These are phyloP conservation scores for Nymphalis c-album DNA, from an alignment of 2,888 invertebrate species.

Conservation along the genomic window DNA sequence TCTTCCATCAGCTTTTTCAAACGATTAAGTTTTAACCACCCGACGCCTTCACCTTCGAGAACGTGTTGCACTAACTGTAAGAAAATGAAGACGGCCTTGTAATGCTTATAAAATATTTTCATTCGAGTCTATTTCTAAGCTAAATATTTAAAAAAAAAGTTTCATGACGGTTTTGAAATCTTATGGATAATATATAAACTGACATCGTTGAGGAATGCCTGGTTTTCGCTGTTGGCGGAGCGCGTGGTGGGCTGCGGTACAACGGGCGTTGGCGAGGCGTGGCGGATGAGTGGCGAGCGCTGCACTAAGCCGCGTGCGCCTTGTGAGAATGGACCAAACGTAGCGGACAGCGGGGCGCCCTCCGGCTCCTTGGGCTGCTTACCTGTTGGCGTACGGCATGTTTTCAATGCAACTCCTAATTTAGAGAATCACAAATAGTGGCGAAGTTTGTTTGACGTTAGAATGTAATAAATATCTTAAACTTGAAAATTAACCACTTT, in stretches of 20 bases:
- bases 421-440: too few relatives aligned
- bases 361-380: conserved; percentile 50
- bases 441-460: too few relatives aligned
- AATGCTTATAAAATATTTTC: background rate
- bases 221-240: conserved; percentile 93
- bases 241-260: conserved; percentile 85
- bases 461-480: too few relatives aligned
- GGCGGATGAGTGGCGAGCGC: conserved; percentile 93
- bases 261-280: conserved; percentile 85
- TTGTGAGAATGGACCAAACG: conserved; percentile 78
- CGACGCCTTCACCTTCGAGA: conserved; percentile 95
- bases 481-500: too few relatives aligned
- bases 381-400: conserved; percentile 43
- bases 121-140: background rate
- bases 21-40: conserved; percentile 96
- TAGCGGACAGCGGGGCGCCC: conserved; percentile 47
- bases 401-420: too few relatives aligned
- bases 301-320: conserved; percentile 93
- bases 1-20: conserved; percentile 98
- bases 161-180: background rate
- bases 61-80: conserved; percentile 89
- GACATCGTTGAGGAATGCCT: conserved; percentile 95
- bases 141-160: too few relatives aligned
- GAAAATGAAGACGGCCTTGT: background rate
- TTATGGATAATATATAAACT: conserved; percentile 47